Base-by-base conservation (phyloP, 2,888 invertebrate species). In the Hirtodrosophila confusa region DNA sequence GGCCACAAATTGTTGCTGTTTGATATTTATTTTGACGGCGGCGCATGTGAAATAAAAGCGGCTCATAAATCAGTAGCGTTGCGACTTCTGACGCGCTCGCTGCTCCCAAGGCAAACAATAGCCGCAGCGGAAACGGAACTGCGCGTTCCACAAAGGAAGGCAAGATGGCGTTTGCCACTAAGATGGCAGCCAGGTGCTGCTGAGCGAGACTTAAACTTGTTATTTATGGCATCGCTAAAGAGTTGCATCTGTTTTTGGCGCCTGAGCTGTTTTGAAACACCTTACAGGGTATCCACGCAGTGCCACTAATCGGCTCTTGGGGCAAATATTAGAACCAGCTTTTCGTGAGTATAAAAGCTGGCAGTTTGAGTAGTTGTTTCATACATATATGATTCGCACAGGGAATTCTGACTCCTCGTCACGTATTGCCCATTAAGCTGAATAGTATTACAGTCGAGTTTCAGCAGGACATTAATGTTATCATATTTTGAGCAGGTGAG, bases 1-100 rank as follows among this genome's bases (percentile, higher is more conserved):
- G 39, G 50, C 33, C 53, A 37, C 72, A 76, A 84, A 88, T 88
- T 84, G 87, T 86, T 84, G 85, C 70, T 80, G 71, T 88, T 84
- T 86, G 72, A 80, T 88, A 86, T 86, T 70, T 84, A 78, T 78
- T 88, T 78, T 65, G 75, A 77, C 35, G 69, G 64, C 12, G 63
- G 58, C 56, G 66, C 63, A 63, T 68, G 63, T 65, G 57, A 80
- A 69, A 65, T 66, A 63, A 69, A 74, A 55, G 61, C 65, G 56
- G 47, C 60, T 60, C 88, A 83, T 85, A 88, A 88, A 88, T 86
- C 88, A 88, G 80, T 58, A 51, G 54, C 35, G 45, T 41, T 37
- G 64, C 69, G 76, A 75, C 64, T 58, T 58, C 35, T 68, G 45
- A 72, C 23, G 64, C 35, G 35, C n/a, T 33, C 37, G 12, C 33